Base-by-base conservation (phyloP, 2,797 vertebrate species). In the Hyperoplus immaculatus region DNA sequence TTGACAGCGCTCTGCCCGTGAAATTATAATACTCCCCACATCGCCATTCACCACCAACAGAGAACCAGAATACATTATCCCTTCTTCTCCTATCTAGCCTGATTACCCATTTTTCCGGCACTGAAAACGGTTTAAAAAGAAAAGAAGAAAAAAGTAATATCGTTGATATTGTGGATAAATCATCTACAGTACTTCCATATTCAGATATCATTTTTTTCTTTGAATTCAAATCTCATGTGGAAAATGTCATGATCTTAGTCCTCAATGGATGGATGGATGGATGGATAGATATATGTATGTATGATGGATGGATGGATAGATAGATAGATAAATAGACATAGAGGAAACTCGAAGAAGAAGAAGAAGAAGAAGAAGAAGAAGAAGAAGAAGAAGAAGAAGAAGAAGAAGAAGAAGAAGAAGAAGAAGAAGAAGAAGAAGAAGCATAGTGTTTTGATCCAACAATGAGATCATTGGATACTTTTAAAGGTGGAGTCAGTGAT, bases 401-500 rank as follows among this genome's bases (percentile, higher is more conserved):
- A 21, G 21, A 21, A 21, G 21, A 21, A 21, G 21, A 21, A 21
- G 21, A 21, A 21, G 21, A 21, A 21, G 21, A 21, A 21, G 21
- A 21, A 21, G 21, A 21, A 62, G 16, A 56, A 12, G 39, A 45
- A 50, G 47, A 56, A 7, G 18, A 47, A 46, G 43, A 50, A 59
- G 41, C 29, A 29, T 29, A 63, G n/a, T 57, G 62, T 50, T 53
- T 16, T 59, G 51, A 57, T 71, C 38, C 11, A 74, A 39, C 49
- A 65, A 38, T 74, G 66, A 54, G 74, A 74, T 50, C 50, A 45
- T 53, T 50, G 29, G 15, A 56, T 62, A 65, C 18, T 61, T 87
- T 72, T 75, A 77, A 51, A 49, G 11, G 46, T 63, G 16, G n/a
- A 75, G 54, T 60, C 72, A 50, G 58, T 50, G 62, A 84, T 38